A percentile compares a stretch with the other conserved stretches of the same genome.
Conservation (phyloP, 2,113 vertebrate species). For the Micronycteris hirsuta region DNA sequence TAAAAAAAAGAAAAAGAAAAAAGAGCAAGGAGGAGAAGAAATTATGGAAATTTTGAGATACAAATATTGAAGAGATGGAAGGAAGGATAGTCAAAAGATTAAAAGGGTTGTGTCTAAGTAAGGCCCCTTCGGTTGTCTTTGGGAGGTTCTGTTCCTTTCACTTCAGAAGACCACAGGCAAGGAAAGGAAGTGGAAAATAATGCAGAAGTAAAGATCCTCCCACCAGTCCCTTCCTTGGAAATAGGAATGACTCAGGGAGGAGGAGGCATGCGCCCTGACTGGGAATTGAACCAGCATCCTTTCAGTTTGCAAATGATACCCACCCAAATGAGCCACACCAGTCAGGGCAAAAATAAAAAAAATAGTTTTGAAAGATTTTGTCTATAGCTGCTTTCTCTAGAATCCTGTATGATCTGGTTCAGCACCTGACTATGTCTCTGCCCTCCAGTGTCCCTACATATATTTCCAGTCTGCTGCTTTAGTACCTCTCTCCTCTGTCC, state of each 20-base stretch:
- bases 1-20: not conserved
- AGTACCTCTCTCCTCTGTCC: not conserved
- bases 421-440: not conserved
- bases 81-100: not conserved
- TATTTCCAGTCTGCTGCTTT: not conserved
- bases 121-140: not conserved
- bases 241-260: not conserved
- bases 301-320: too few species aligned
- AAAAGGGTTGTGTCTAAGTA: not conserved
- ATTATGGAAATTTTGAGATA: not conserved
- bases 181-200: not conserved
- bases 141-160: not conserved
- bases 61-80: not conserved
- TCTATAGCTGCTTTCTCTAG: constrained; percentile 5
- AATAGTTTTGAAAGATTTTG: not conserved
- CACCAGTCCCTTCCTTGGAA: not conserved
- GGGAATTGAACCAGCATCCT: too few species aligned
- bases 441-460: not conserved
- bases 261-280: too few species aligned
- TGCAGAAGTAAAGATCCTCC: not conserved
- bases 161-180: not conserved
- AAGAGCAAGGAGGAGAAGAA: not conserved
- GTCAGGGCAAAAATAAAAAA: too few species aligned
- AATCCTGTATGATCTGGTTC: not conserved
- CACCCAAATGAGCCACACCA: too few species aligned